Evolutionary conservation across 2,888 invertebrate species (phyloP).

Genomic region (Pyralis farinalis): DNA sequence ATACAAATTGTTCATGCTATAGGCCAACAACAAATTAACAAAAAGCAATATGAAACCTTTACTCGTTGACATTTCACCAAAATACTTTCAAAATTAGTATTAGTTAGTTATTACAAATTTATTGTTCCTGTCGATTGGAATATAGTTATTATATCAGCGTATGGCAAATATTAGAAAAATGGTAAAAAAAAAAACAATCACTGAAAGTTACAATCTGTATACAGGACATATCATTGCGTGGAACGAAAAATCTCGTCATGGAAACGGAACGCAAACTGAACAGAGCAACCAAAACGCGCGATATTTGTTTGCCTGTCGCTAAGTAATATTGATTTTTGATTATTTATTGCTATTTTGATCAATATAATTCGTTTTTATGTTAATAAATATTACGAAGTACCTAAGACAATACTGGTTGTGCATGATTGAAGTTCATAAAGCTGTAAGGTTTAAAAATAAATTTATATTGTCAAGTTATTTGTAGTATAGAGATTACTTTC

Average conservation of each 20-base stretch:
- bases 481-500: constrained; percentile 29
- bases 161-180: background rate
- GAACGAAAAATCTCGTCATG: constrained; percentile 20
- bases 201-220: no score
- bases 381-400: background rate
- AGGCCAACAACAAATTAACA: no score
- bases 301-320: constrained; percentile 61
- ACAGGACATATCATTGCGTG: constrained; percentile 12
- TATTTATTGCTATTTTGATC: constrained; percentile 16
- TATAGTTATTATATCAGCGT: no score
- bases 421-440: constrained; percentile 11
- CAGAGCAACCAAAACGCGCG: constrained; percentile 40
- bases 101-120: no score
- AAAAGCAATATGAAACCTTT: no score
- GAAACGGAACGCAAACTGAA: constrained; percentile 32
- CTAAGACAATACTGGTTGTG: constrained; percentile 22
- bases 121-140: no score
- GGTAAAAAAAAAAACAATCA: no score
- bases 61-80: no score
- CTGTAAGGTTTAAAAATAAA: constrained; percentile 45
- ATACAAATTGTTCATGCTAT: no score
- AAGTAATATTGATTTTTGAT: constrained; percentile 58
- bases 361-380: constrained; percentile 1
- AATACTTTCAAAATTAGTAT: no score
- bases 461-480: constrained; percentile 33